Conservation (phyloP, 2,888 invertebrate species). For the Dastarcus helophoroides region DNA sequence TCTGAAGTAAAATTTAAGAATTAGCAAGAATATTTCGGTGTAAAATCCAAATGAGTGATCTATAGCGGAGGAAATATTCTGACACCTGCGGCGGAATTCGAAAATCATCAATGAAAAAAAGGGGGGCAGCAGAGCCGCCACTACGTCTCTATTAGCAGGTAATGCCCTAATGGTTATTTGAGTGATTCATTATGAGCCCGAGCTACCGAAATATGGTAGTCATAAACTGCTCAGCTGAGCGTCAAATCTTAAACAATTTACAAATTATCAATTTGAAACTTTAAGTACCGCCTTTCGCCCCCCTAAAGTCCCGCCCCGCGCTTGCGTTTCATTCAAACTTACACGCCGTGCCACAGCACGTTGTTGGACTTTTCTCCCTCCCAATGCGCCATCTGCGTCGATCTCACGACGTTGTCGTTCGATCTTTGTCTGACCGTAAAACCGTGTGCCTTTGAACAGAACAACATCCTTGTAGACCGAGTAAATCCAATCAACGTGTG, state of each 20-base stretch:
- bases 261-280: conserved; percentile 38
- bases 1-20: no score
- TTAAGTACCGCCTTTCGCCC: conserved; percentile 31
- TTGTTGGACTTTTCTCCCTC: conserved; percentile 26
- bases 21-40: no score
- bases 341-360: conserved; percentile 27
- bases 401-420: conserved; percentile 31
- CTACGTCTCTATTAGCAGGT: conserved; percentile 9
- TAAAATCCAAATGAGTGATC: no score
- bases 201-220: conserved; percentile 28
- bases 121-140: no score
- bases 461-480: conserved; percentile 29
- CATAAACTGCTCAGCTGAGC: conserved; percentile 30
- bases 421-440: conserved; percentile 28
- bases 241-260: conserved; percentile 40
- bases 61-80: no score
- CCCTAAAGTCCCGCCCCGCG: conserved; percentile 33
- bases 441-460: conserved; percentile 17
- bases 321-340: conserved; percentile 28
- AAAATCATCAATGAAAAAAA: no score
- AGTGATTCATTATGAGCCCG: conserved; percentile 26
- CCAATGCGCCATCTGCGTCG: conserved; percentile 28
- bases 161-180: conserved; percentile 11
- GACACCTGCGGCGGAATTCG: no score
- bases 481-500: conserved; percentile 50